Conservation (phyloP, 2,888 invertebrate species). For the Nomada ferruginata region DNA sequence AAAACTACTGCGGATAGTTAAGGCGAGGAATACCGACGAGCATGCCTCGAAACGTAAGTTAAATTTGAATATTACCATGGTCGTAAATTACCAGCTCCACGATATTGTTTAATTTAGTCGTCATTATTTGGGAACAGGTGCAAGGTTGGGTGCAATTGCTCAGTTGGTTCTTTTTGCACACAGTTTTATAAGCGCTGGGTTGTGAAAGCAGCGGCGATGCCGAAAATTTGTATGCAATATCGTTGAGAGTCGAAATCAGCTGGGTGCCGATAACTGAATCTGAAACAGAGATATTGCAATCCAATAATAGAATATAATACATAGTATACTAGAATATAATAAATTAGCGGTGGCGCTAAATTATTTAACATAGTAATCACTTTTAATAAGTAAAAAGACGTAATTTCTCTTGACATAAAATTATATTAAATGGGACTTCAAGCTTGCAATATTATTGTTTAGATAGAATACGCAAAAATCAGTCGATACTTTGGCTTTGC, state of each 20-base stretch:
- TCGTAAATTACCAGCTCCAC: constrained; percentile 84
- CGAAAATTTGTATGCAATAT: constrained; percentile 82
- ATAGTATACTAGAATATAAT: no score
- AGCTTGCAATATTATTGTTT: neutral
- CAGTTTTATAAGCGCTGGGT: constrained; percentile 48
- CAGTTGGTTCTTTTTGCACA: constrained; percentile 11
- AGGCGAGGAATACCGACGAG: no score
- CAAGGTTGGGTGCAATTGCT: constrained; percentile 80
- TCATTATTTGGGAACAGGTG: constrained; percentile 80
- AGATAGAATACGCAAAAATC: neutral
- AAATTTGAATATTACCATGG: constrained; percentile 72
- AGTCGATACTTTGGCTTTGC: neutral
- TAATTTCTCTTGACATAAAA: neutral
- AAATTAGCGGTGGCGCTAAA: no score
- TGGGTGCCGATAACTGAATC: neutral
- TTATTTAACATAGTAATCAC: no score
- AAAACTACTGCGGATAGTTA: no score
- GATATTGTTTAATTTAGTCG: constrained; percentile 75
- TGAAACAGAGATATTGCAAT: constrained; percentile 6
- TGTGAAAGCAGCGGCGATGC: constrained; percentile 83
- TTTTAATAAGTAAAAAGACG: no score
- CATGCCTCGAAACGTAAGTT: no score
- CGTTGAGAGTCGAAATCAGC: constrained; percentile 82
- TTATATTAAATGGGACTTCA: no score
- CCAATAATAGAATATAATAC: neutral